Evolutionary conservation across 1,140 invertebrate genomes (phyloP).

Genomic region (Drosophila bipectinata): DNA sequence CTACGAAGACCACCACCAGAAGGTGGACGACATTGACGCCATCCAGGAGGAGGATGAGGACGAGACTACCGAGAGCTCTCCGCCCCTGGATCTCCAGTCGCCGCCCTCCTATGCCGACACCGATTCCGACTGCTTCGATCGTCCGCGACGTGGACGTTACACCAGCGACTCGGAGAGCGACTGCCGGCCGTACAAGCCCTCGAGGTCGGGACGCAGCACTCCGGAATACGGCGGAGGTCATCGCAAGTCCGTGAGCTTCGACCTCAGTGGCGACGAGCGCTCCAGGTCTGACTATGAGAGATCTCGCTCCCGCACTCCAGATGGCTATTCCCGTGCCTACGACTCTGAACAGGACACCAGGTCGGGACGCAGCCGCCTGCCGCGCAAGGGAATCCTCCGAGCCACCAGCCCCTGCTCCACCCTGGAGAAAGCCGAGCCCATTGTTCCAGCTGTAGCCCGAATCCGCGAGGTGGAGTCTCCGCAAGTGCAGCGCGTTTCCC

Average conservation of each 20-base stretch:
- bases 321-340: slow-evolving; percentile 64
- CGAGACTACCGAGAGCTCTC: slow-evolving; percentile 48
- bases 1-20: slow-evolving; percentile 38
- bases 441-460: slow-evolving; percentile 72
- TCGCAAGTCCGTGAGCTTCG: slow-evolving; percentile 83
- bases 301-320: slow-evolving; percentile 71
- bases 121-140: slow-evolving; percentile 73
- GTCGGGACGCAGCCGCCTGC: slow-evolving; percentile 43
- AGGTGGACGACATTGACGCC: slow-evolving; percentile 49
- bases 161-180: slow-evolving; percentile 82
- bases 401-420: slow-evolving; percentile 75
- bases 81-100: slow-evolving; percentile 57
- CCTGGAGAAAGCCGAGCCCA: slow-evolving; percentile 56
- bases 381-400: slow-evolving; percentile 76
- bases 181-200: slow-evolving; percentile 58
- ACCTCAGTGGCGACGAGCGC: slow-evolving; percentile 80
- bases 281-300: slow-evolving; percentile 78
- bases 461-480: slow-evolving; percentile 76
- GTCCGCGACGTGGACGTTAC: slow-evolving; percentile 57
- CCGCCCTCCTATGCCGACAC: slow-evolving; percentile 71
- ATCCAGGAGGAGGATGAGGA: slow-evolving; percentile 64
- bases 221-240: slow-evolving; percentile 66
- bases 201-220: slow-evolving; percentile 73
- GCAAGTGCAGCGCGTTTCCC: slow-evolving; percentile 58
- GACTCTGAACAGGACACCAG: slow-evolving; percentile 79